A percentile compares a stretch with the other conserved stretches of the same genome.
phyloP scores from a whole-genome alignment of 2,797 vertebrate genomes.

The Vultur gryphus region DNA sequence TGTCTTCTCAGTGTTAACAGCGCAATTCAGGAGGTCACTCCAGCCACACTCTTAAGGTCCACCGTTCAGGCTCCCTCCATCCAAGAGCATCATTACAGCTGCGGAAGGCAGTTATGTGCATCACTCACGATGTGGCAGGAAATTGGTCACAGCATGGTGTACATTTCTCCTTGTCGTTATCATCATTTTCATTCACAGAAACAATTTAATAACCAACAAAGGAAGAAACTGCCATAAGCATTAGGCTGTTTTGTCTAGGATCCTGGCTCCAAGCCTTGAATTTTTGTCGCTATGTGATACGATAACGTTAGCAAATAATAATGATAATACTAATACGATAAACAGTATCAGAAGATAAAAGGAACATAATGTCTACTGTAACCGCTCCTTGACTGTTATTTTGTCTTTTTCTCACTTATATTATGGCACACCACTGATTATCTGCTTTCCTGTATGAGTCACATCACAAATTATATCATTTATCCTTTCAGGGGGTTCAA shows the following conservation, averaged over 20 bases:
- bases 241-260: conserved; percentile 29
- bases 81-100: background rate
- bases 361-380: background rate
- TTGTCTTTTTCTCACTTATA: conserved; percentile 44
- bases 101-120: background rate
- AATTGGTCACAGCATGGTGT: conserved; percentile 2
- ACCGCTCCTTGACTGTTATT: background rate
- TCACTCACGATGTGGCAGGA: background rate
- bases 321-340: background rate
- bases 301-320: conserved; percentile 33
- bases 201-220: conserved; percentile 28
- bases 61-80: background rate
- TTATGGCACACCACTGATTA: background rate
- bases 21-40: background rate
- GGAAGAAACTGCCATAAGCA: conserved; percentile 27
- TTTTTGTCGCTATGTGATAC: background rate
- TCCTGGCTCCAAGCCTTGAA: conserved; percentile 5
- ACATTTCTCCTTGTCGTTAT: background rate
- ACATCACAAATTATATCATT: background rate
- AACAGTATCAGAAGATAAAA: conserved; percentile 25
- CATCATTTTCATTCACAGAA: conserved; percentile 29
- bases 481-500: background rate
- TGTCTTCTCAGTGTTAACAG: background rate
- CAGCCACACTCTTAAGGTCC: background rate
- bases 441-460: conserved; percentile 38